Conservation (phyloP, 2,888 invertebrate species). For the Drosophila lacicola region DNA sequence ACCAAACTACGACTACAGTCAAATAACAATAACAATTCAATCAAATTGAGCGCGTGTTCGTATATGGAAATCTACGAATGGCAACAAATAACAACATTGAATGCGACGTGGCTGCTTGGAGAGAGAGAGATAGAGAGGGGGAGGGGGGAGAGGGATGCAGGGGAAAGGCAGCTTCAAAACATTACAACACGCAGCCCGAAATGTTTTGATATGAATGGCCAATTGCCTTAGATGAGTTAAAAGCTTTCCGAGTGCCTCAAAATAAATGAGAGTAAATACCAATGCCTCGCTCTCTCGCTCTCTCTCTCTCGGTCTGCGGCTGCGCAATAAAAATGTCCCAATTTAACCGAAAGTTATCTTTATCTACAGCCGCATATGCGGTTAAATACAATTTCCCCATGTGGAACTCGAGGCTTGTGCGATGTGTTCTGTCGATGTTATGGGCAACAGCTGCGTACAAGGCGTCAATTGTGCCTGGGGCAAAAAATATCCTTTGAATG, state of each 20-base stretch:
- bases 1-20: slow-evolving; percentile 40
- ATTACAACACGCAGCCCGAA: slow-evolving; percentile 24
- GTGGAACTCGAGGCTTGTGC: neutral
- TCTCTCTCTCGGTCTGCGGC: slow-evolving; percentile 14
- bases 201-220: slow-evolving; percentile 66
- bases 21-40: slow-evolving; percentile 74
- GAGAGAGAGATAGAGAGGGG: no score
- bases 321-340: slow-evolving; percentile 54
- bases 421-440: slow-evolving; percentile 8
- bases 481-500: no score
- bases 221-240: neutral
- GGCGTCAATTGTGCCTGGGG: no score
- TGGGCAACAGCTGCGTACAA: neutral
- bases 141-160: neutral
- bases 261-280: neutral
- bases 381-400: neutral
- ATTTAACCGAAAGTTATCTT: slow-evolving; percentile 62
- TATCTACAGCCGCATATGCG: neutral
- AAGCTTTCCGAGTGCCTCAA: slow-evolving; percentile 14
- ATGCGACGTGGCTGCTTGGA: neutral
- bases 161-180: slow-evolving; percentile 34
- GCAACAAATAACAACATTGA: slow-evolving; percentile 46
- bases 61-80: slow-evolving; percentile 62
- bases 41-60: slow-evolving; percentile 65
- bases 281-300: slow-evolving; percentile 2